These are phyloP conservation scores for Venusia cambrica DNA, from an alignment of 2,888 invertebrate species.

Conservation along the genomic window DNA sequence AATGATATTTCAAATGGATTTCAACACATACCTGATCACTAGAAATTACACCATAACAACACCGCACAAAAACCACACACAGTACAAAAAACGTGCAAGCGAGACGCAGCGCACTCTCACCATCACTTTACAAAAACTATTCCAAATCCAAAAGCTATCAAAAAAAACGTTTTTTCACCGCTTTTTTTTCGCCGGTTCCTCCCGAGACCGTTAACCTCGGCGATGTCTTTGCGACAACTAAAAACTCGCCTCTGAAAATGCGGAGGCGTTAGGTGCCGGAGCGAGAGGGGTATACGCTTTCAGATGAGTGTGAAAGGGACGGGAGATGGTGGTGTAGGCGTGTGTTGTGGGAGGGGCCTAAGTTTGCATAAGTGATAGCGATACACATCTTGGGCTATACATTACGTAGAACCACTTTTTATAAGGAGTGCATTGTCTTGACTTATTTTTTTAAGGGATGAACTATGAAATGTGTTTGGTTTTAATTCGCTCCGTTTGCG, in stretches of 20 bases:
- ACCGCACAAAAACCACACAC: constrained; percentile 35
- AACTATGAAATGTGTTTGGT: constrained; percentile 56
- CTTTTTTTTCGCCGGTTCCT: constrained; percentile 39
- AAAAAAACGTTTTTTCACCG: constrained; percentile 37
- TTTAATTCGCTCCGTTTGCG: constrained; percentile 50
- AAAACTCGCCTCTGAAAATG: constrained; percentile 67
- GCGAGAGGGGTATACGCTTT: constrained; percentile 45
- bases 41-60: constrained; percentile 34
- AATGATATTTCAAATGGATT: no score
- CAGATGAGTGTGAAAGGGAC: constrained; percentile 39
- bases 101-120: constrained; percentile 26
- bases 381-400: constrained; percentile 48
- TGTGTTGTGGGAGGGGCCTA: constrained; percentile 55
- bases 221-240: constrained; percentile 71
- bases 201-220: constrained; percentile 52
- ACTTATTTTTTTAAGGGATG: constrained; percentile 54
- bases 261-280: constrained; percentile 65
- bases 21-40: constrained; percentile 39
- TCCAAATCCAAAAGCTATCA: constrained; percentile 24
- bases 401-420: constrained; percentile 59
- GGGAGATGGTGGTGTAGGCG: constrained; percentile 52
- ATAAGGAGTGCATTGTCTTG: constrained; percentile 68
- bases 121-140: constrained; percentile 22
- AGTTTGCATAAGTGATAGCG: constrained; percentile 66
- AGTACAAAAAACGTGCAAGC: constrained; percentile 26